Conservation (phyloP, 2,888 invertebrate species). For the Patella depressa region DNA sequence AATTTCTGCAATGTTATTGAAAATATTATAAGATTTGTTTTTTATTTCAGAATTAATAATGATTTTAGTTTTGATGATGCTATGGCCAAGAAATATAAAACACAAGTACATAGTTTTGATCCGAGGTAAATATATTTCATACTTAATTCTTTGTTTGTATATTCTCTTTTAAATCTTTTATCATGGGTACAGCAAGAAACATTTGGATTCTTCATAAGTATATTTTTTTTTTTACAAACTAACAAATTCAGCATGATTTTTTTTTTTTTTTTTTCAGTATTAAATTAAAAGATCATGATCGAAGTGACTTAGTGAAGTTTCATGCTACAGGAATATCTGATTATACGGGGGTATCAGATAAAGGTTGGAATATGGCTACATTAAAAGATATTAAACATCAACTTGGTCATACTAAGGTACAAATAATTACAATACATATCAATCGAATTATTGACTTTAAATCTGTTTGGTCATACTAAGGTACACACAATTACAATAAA, state of each 20-base stretch:
- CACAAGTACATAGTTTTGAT: conserved; percentile 61
- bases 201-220: neutral
- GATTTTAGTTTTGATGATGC: conserved; percentile 59
- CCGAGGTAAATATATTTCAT: conserved; percentile 44
- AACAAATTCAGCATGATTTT: neutral
- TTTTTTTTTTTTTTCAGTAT: conserved; percentile 37
- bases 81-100: conserved; percentile 44
- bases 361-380: conserved; percentile 52
- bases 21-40: neutral
- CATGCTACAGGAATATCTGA: conserved; percentile 45
- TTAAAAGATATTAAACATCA: conserved; percentile 38
- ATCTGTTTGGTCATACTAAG: too few relatives aligned
- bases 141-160: too few relatives aligned
- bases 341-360: conserved; percentile 32
- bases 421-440: too few relatives aligned
- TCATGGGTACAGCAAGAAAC: too few relatives aligned
- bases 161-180: too few relatives aligned
- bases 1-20: too few relatives aligned
- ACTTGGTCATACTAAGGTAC: conserved; percentile 47
- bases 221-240: neutral
- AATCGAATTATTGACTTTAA: too few relatives aligned
- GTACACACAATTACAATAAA: too few relatives aligned
- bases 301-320: conserved; percentile 40
- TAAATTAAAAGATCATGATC: conserved; percentile 31
- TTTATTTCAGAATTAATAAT: conserved; percentile 48